A percentile compares a stretch with the other conserved stretches of the same genome.
phyloP scores from a whole-genome alignment of 2,113 vertebrate species.

The Hucho hucho region DNA sequence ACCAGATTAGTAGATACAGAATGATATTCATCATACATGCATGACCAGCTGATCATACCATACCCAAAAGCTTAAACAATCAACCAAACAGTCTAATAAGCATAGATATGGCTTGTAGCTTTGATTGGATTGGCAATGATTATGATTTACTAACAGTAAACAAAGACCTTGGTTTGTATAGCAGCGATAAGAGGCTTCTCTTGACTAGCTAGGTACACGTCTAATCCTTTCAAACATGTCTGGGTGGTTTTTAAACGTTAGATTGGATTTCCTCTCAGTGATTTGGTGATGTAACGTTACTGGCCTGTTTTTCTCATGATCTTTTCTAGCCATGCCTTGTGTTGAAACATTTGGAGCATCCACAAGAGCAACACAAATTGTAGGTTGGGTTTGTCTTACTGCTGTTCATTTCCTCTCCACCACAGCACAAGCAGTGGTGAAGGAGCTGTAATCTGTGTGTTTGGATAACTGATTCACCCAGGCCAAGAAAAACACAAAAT shows the following conservation, averaged over 20 bases:
- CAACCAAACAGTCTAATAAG: not conserved
- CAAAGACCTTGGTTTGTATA: conserved; percentile 42
- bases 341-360: not conserved
- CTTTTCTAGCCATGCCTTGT: not conserved
- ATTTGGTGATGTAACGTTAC: conserved; percentile 11
- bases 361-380: not conserved
- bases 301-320: conserved; percentile 9
- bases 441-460: not conserved
- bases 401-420: conserved; percentile 4
- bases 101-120: conserved; percentile 41
- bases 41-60: conserved; percentile 48
- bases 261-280: conserved; percentile 32
- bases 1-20: conserved; percentile 55
- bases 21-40: conserved; percentile 61
- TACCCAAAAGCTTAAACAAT: conserved; percentile 28
- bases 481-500: conserved; percentile 13
- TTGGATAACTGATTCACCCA: not conserved
- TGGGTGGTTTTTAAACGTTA: conserved; percentile 31
- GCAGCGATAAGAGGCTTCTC: conserved; percentile 41
- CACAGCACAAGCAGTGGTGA: not conserved
- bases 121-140: conserved; percentile 63
- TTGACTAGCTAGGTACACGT: conserved; percentile 39
- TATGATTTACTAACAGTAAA: conserved; percentile 51
- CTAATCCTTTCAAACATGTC: conserved; percentile 59
- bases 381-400: conserved; percentile 4